phyloP scores from a whole-genome alignment of 2,113 vertebrate species.

The Channa maculata region DNA sequence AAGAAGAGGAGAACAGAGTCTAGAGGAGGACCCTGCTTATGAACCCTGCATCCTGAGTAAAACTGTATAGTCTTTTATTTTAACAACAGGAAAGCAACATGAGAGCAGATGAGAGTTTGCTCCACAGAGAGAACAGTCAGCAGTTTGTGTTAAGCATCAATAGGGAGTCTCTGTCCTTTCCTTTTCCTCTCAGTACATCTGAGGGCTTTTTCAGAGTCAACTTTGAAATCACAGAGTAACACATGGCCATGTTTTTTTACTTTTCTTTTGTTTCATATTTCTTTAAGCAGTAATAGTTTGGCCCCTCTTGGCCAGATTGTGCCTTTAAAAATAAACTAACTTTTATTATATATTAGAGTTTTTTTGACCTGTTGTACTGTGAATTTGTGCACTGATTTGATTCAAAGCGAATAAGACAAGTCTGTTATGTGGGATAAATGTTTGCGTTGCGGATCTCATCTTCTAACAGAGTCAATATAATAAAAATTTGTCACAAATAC shows the following conservation, averaged over 20 bases:
- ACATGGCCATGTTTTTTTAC: too few species aligned
- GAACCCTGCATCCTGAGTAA: conserved; percentile 51
- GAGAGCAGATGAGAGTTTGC: conserved; percentile 42
- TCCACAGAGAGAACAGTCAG: conserved; percentile 59
- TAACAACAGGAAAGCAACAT: conserved; percentile 63
- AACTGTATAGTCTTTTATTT: conserved; percentile 50
- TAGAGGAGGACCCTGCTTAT: conserved; percentile 27
- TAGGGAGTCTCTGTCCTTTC: conserved; percentile 49
- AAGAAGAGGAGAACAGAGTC: conserved; percentile 11
- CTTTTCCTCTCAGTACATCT: not conserved
- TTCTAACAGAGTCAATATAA: not conserved
- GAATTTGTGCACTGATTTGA: too few species aligned
- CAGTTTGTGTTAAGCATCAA: conserved; percentile 64
- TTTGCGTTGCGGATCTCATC: not conserved
- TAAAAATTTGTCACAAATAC: not conserved
- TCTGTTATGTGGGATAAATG: not conserved
- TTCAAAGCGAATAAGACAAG: not conserved
- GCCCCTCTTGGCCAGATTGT: too few species aligned
- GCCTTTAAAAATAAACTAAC: too few species aligned
- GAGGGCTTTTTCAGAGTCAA: not conserved
- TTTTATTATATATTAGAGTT: too few species aligned
- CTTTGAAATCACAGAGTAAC: conserved; percentile 22
- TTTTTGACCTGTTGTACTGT: too few species aligned
- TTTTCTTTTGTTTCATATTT: too few species aligned
- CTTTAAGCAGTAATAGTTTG: too few species aligned